Evolutionary conservation across 2,113 vertebrate genomes (phyloP), one percentile per base, ranked within the genome.

Genomic region (Mus spicilegus): DNA sequence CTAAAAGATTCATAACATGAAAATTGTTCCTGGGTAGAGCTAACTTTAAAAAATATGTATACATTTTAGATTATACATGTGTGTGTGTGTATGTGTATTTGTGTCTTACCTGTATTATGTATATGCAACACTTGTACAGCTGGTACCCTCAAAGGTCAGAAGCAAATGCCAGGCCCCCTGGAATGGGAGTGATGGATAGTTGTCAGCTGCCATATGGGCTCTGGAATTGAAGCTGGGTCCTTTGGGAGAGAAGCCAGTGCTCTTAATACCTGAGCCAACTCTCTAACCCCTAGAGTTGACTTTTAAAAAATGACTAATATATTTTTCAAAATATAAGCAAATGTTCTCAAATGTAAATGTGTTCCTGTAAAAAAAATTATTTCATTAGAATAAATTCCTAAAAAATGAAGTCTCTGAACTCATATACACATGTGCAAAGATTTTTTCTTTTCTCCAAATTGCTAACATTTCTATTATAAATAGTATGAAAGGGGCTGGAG

Each of bases 311-410:
- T 58, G 17, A 20, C 58, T 58, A 58, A 58, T 20, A 58, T 19
- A 58, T 58, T 58, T 82, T 92, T 39, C 49, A 49, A 89, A 85
- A 81, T 65, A 36, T 5, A 95, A 76, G 39, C 12, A 73, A 94
- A 42, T 67, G 46, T 54, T 90, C 24, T 67, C 76, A 28, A 5
- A 61, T 46, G 72, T 67, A 84, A 58, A 94, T 63, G 22, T 72
- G 28, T 88, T 13, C 49, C 67, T 22, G 24, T 78, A 42, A 39
- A 70, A 70, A 42, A 97, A 94, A 42, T 10, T 85, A 76, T 69
- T 88, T 88, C 39, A 70, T 88, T 80, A 78, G 14, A 36, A 92
- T 70, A 80, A 81, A 63, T 88, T 63, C 24, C n/a, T 88, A 89
- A 93, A 61, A 13, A 84, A 30, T 28, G 7, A 49, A 97, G 46